A percentile compares a stretch with the other conserved stretches of the same genome.
Conservation (phyloP, 2,113 vertebrate genomes). For the Blennius ocellaris region DNA sequence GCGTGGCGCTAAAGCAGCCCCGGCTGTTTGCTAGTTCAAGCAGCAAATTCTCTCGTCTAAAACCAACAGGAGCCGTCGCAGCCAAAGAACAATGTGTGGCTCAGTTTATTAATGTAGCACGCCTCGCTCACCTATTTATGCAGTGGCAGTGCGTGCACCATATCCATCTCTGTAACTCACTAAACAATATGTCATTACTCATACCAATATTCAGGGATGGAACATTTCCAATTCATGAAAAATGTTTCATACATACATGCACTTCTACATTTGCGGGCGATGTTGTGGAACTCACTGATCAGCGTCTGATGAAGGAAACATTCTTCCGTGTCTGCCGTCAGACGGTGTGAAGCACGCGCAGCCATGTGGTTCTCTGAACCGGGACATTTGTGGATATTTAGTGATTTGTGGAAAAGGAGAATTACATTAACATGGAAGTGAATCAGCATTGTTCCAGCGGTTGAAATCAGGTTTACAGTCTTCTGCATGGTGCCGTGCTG, state of each 20-base stretch:
- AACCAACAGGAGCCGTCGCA: constrained; percentile 72
- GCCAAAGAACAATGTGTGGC: constrained; percentile 61
- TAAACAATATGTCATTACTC: constrained; percentile 76
- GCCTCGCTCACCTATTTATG: constrained; percentile 63
- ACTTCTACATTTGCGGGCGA: constrained; percentile 47
- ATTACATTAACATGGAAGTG: constrained; percentile 82
- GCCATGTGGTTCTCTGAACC: constrained; percentile 70
- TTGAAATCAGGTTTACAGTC: constrained; percentile 81
- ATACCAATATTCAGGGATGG: constrained; percentile 62
- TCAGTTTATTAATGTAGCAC: constrained; percentile 72
- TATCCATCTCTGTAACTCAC: constrained; percentile 72
- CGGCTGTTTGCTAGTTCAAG: constrained; percentile 66
- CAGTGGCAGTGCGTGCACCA: constrained; percentile 38
- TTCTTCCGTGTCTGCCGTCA: constrained; percentile 74
- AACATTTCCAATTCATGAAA: constrained; percentile 76
- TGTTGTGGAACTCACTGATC: constrained; percentile 73
- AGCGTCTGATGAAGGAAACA: constrained; percentile 65
- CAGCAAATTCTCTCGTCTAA: constrained; percentile 71
- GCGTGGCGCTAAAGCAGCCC: constrained; percentile 36
- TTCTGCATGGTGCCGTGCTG: constrained; percentile 33
- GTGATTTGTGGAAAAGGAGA: constrained; percentile 73
- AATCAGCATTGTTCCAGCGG: constrained; percentile 82
- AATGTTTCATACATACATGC: constrained; percentile 46
- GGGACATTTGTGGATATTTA: constrained; percentile 76
- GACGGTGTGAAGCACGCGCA: constrained; percentile 48